Base-by-base conservation (phyloP, 2,797 vertebrate species). In the Sciurus vulgaris region DNA sequence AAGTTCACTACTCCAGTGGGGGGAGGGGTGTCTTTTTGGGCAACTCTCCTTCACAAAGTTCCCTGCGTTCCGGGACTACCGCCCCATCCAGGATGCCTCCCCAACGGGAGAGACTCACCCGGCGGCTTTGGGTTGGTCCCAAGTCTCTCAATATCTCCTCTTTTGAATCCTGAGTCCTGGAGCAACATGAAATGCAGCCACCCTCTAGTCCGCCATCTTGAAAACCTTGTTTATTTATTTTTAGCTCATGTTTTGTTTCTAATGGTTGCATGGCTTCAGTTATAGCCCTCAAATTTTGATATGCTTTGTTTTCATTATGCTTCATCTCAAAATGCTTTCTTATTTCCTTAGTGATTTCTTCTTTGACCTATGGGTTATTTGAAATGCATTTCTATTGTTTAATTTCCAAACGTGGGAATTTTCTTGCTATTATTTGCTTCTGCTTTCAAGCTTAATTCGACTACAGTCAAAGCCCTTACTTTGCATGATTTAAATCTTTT, bases 281-380 rank as follows among this genome's bases (percentile, higher is more conserved):
- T 22, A 72, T 41, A 49, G 11, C 38, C 51, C 47, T 91, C 41
- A 91, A 81, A 83, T 79, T 89, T 89, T 81, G 65, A 33, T 92
- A 51, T 44, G 44, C 59, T 86, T 96, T 92, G 81, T 79, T 95
- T 95, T 92, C 24, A 82, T 84, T 92, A 76, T 49, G 51, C 70
- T 86, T 86, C 30, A 89, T 86, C 84, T 73, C 84, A 93, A 93
- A 94, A 24, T 76, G 76, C 87, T 85, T 93, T 96, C 65, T 93
- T 49, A 82, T 86, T 95, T 96, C 11, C 49, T 61, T 81, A 65
- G 13, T 87, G 61, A 84, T 92, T 83, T 93, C 26, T 94, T 73
- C 35, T 87, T 77, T 73, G 70, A 88, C 2, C 8, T 28, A 51
- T 54, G 35, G 3, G 18, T 84, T 79, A 30, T 89, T 93, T 87